Base-by-base conservation (phyloP, 1,140 invertebrate species). In the Drosophila sechellia region DNA sequence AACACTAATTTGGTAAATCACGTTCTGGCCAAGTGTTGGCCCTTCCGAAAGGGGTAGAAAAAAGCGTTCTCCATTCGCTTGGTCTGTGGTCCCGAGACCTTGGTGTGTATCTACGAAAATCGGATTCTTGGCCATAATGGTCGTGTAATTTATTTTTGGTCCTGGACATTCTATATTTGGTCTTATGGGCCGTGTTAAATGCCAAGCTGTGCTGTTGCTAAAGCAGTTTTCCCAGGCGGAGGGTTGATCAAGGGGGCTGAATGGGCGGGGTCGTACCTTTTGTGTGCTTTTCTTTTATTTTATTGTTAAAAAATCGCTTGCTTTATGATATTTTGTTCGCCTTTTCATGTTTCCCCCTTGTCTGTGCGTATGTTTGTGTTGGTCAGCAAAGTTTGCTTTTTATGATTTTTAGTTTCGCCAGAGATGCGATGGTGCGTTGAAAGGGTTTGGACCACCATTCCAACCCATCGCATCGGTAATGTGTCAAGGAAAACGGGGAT, bases 281-380 rank as follows among this genome's bases (percentile, higher is more conserved):
- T 71, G 68, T 71, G 65, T 46, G 54, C 65, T 27, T 56, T 70
- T 69, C 63, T 40, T 57, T 71, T 57, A 70, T 71, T 57, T 71
- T 71, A 71, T 71, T 71, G 68, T 70, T 71, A 71, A 71, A 70
- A 71, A 71, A 71, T 71, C 65, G 68, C 65, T 71, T 71, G 66
- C 52, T 71, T 71, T 71, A 71, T 71, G 65, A 49, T 70, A 71
- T 70, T 71, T 48, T 39, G 52, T 40, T 70, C 35, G 68, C 65
- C 68, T 25, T 49, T 70, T 49, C 53, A 40, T 49, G 52, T 31
- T 34, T 15, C n/a, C 34, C 66, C 66, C 13, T 48, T 40, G 46
- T 45, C 25, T 43, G 17, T 69, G 65, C 15, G 27, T 34, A 35
- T 42, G 25, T 11, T 39, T 48, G 66, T 68, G 66, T 56, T 70